phyloP scores from a whole-genome alignment of 2,888 invertebrate genomes.

The Marronus borbonicus region DNA sequence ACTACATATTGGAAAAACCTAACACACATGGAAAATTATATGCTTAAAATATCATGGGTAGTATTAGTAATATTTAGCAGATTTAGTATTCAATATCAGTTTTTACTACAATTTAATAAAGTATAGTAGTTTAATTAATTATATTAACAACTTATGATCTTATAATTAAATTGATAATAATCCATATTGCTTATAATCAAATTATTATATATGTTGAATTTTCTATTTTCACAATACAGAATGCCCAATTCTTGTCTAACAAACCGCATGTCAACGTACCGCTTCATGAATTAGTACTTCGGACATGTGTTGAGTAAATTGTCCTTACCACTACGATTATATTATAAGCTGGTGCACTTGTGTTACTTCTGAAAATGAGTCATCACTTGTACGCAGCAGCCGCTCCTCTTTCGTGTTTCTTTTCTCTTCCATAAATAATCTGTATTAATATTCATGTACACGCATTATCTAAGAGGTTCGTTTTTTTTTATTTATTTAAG shows the following conservation, averaged over 20 bases:
- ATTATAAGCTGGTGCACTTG: constrained; percentile 32
- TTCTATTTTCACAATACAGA: no score
- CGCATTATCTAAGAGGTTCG: constrained; percentile 34
- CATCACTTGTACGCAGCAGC: constrained; percentile 29
- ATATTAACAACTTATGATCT: no score
- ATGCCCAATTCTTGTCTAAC: neutral
- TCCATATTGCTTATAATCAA: no score
- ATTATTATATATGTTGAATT: no score
- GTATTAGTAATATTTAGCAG: no score
- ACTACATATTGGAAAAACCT: no score
- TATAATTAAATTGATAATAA: no score
- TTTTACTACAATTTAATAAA: no score
- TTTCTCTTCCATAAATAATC: constrained; percentile 36
- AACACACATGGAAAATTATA: no score
- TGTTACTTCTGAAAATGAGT: constrained; percentile 43
- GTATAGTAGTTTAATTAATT: no score
- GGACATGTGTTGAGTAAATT: constrained; percentile 38
- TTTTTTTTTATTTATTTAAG: constrained; percentile 27
- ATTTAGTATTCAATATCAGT: no score
- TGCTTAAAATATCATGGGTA: no score
- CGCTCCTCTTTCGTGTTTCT: constrained; percentile 42
- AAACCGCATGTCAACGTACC: neutral
- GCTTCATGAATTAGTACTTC: constrained; percentile 19
- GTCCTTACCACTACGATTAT: constrained; percentile 29
- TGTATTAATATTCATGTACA: constrained; percentile 40